Base-by-base conservation (phyloP, 2,888 invertebrate genomes). In the Hanleya hanleyi region DNA sequence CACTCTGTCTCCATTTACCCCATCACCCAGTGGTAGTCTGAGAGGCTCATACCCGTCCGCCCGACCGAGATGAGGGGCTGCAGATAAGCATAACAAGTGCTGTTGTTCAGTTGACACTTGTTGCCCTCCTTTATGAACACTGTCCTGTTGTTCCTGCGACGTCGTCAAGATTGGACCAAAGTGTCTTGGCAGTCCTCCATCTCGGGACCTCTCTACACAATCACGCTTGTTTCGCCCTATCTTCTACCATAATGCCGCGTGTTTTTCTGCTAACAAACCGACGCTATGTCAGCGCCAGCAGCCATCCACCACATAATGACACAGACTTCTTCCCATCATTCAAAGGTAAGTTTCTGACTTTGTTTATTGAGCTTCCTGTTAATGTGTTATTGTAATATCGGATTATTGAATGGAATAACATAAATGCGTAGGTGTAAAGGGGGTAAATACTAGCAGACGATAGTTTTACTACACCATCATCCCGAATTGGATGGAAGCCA, bases 191-290 rank as follows among this genome's bases (percentile, higher is more conserved):
- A 41, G 12, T n/a, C 47, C 47, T 12, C 47, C 47, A n/a, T 41
- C 47, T 15, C 47, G 47, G n/a, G n/a, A n/a, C n/a, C n/a, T n/a
- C 47, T 41, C n/a, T 15, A 41, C n/a, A 15, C 47, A 12, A n/a
- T n/a, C n/a, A 41, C 47, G n/a, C 12, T 41, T n/a, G 47, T 15
- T n/a, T 41, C 12, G 47, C 12, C n/a, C 12, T 15, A 41, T n/a
- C n/a, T 41, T 41, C 12, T 41, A 26, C 26, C 29, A 77, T 36
- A 50, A 94, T 94, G 94, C 94, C 94, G 81, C 91, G 93, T 85
- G 93, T 93, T 76, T 94, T 94, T 86, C 92, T 94, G 68, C 92
- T 93, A 85, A 93, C 93, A 26, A 93, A 93, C 87, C 92, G 93
- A 49, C 91, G 93, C 70, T 94, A 93, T 69, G 68, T 73, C 57